phyloP scores from a whole-genome alignment of 2,113 vertebrate species.

The Mustela nigripes region DNA sequence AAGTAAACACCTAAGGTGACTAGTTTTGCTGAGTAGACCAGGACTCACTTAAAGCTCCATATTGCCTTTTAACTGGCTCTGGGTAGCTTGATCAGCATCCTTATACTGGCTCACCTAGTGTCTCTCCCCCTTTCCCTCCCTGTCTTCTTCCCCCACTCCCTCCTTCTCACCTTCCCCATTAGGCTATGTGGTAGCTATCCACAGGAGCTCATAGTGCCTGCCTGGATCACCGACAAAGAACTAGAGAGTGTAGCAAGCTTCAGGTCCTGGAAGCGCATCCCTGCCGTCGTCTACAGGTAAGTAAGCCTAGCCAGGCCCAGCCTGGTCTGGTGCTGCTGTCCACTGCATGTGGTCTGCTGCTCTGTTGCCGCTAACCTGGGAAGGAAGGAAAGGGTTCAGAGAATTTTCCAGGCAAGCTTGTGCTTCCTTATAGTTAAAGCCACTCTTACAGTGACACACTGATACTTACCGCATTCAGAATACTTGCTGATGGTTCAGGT shows the following conservation, averaged over 20 bases:
- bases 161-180: constrained; percentile 8
- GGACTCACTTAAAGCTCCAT: not conserved
- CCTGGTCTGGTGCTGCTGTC: not conserved
- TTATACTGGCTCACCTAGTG: not conserved
- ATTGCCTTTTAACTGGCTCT: not conserved
- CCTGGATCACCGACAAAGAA: constrained; percentile 98
- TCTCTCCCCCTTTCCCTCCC: not conserved
- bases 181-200: constrained; percentile 98
- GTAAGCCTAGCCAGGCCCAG: not conserved
- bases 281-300: constrained; percentile 97
- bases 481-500: not conserved
- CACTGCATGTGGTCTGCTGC: not conserved
- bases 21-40: not conserved
- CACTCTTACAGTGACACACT: not conserved
- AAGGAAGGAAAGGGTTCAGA: not conserved
- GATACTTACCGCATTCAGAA: not conserved
- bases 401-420: not conserved
- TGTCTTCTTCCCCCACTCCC: not conserved
- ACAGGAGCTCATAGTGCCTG: constrained; percentile 97
- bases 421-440: constrained; percentile 3
- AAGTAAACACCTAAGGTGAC: not conserved
- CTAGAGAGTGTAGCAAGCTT: constrained; percentile 97
- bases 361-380: not conserved
- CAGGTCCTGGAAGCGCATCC: constrained; percentile 98
- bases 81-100: not conserved